phyloP scores from a whole-genome alignment of 2,797 vertebrate genomes.

The Antennarius maculatus region DNA sequence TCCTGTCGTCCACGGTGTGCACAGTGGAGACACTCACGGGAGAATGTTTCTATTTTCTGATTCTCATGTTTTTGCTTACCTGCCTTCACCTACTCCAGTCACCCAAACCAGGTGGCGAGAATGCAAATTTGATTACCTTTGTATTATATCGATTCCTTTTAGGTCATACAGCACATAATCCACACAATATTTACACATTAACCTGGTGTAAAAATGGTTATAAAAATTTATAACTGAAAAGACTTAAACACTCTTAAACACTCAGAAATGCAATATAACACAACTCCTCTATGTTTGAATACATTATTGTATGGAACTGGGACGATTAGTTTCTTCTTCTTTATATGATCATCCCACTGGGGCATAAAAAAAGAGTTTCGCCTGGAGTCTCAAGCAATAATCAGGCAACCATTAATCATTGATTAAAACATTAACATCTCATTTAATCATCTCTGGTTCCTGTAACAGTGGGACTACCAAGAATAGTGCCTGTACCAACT shows the following conservation, averaged over 20 bases:
- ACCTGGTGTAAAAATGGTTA: not conserved
- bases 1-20: conserved; percentile 42
- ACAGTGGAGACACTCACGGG: conserved; percentile 23
- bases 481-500: conserved; percentile 26
- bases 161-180: conserved; percentile 1
- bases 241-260: not conserved
- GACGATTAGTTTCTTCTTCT: conserved; percentile 49
- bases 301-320: conserved; percentile 47
- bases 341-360: conserved; percentile 65
- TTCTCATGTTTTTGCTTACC: conserved; percentile 42
- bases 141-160: not conserved
- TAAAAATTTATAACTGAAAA: not conserved
- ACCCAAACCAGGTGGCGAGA: conserved; percentile 13
- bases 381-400: conserved; percentile 53
- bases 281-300: conserved; percentile 39
- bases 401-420: conserved; percentile 72
- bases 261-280: conserved; percentile 26
- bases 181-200: not conserved
- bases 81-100: conserved; percentile 37
- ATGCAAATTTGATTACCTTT: conserved; percentile 5
- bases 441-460: conserved; percentile 67
- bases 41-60: conserved; percentile 52
- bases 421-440: conserved; percentile 72
- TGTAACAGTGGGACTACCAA: conserved; percentile 61
- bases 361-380: conserved; percentile 45